A percentile compares a stretch with the other conserved stretches of the same genome.
phyloP scores from a whole-genome alignment of 2,888 invertebrate species.

The Nephrotoma appendiculata region DNA sequence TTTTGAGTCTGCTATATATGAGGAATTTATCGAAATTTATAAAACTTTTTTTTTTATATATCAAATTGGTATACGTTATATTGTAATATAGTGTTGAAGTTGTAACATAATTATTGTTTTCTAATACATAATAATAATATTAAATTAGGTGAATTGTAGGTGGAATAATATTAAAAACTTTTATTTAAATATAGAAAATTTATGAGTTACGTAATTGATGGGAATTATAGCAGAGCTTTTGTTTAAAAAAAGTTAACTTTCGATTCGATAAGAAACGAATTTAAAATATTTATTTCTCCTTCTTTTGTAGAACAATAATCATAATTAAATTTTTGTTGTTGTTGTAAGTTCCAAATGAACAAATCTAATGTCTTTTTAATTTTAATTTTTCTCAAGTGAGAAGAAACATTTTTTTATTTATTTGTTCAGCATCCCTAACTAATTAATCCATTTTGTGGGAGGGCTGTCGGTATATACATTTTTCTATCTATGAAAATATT shows the following conservation, averaged over 20 bases:
- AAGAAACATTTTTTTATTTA: neutral
- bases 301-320: neutral
- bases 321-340: neutral
- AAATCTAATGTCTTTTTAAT: conserved; percentile 3
- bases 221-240: neutral
- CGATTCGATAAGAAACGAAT: neutral
- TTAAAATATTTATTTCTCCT: neutral
- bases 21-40: neutral
- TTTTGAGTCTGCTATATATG: neutral
- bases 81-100: neutral
- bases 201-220: neutral
- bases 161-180: neutral
- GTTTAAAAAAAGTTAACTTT: neutral
- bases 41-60: neutral
- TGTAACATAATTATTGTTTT: neutral
- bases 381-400: neutral
- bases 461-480: neutral
- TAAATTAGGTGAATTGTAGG: neutral
- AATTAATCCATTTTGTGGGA: neutral
- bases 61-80: neutral
- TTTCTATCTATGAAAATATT: neutral
- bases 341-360: neutral
- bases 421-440: neutral
- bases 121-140: neutral
- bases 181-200: neutral